phyloP scores from a whole-genome alignment of 35 echinoderm and acorn worm genomes.

The Ophioderma brevispina region DNA sequence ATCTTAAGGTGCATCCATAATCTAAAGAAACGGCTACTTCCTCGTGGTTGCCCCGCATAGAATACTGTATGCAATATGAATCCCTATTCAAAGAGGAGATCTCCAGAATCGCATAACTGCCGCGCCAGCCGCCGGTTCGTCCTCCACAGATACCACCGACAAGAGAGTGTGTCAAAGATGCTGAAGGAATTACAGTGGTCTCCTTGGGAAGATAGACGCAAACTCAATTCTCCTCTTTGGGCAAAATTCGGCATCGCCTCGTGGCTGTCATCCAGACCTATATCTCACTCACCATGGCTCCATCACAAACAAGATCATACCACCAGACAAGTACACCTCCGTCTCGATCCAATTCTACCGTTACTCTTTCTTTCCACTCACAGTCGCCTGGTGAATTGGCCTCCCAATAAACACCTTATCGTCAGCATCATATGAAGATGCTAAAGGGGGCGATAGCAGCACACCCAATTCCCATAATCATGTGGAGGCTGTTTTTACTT shows the following conservation, averaged over 20 bases:
- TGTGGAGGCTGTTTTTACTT: not conserved
- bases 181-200: not conserved
- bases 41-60: slow-evolving; percentile 32
- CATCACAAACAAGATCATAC: no score
- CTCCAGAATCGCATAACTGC: not conserved
- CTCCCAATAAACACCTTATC: not conserved
- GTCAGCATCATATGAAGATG: not conserved
- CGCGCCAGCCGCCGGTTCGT: not conserved
- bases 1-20: not conserved
- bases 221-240: not conserved
- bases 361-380: not conserved
- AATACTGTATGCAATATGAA: slow-evolving; percentile 43
- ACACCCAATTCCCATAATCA: not conserved
- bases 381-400: not conserved
- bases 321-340: not conserved
- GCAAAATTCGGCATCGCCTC: no score
- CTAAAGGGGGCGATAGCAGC: not conserved
- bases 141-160: no score
- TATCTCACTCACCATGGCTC: not conserved
- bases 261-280: no score
- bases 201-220: not conserved
- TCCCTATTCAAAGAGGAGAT: not conserved
- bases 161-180: not conserved
- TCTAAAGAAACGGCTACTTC: not conserved
- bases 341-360: not conserved